phyloP scores from a whole-genome alignment of 2,888 invertebrate species.

The Selenia dentaria region DNA sequence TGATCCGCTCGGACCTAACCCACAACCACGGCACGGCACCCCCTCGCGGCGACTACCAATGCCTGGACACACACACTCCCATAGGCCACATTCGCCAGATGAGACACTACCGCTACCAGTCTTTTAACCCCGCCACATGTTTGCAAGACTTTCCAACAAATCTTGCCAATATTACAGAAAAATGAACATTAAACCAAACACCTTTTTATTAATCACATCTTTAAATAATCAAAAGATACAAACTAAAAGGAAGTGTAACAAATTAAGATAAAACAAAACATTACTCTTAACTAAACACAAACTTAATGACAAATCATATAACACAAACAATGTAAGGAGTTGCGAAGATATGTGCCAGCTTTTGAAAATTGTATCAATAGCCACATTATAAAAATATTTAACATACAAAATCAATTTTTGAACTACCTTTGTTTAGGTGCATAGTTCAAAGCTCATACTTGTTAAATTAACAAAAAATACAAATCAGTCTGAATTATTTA shows the following conservation, averaged over 20 bases:
- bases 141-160: constrained; percentile 53
- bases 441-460: no score
- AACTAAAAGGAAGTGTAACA: constrained; percentile 29
- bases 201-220: constrained; percentile 37
- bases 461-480: no score
- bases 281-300: constrained; percentile 32
- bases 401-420: no score
- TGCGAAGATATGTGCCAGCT: no score
- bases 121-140: constrained; percentile 70
- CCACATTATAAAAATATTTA: no score
- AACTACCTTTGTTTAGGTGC: no score
- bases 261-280: constrained; percentile 28
- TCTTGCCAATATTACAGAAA: constrained; percentile 46
- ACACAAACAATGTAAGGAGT: no score
- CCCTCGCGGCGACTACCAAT: constrained; percentile 72
- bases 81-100: constrained; percentile 71
- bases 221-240: constrained; percentile 20
- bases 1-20: constrained; percentile 74
- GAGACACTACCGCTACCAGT: constrained; percentile 65
- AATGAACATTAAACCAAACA: constrained; percentile 37
- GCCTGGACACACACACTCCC: constrained; percentile 74
- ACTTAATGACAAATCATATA: constrained; percentile 22
- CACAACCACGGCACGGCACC: constrained; percentile 75
- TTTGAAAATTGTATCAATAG: no score
- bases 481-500: no score